Evolutionary conservation across 2,113 vertebrate species (phyloP).

Genomic region (Pedetes capensis): DNA sequence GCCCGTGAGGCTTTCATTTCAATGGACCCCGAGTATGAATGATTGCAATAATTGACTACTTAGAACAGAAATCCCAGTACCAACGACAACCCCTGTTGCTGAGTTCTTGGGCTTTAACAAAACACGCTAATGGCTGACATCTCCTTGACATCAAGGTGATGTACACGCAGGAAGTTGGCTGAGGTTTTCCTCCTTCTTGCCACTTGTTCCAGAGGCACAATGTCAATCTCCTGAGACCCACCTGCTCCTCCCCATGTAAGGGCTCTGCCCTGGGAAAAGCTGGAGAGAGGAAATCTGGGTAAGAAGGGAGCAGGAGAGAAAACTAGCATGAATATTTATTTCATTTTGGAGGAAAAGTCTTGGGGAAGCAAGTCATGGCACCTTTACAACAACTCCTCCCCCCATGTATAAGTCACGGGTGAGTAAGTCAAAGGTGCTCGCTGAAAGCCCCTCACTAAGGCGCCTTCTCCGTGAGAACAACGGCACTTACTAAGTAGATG

Average conservation of each 20-base stretch:
- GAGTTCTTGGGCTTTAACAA: not conserved
- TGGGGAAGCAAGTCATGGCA: not conserved
- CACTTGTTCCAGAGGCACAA: not conserved
- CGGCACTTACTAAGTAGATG: not conserved
- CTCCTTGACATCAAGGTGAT: not conserved
- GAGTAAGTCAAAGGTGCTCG: not conserved
- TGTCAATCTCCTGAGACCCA: not conserved
- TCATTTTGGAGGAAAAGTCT: not conserved
- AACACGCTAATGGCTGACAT: not conserved
- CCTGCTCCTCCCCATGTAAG: accelerated
- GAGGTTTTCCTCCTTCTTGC: not conserved
- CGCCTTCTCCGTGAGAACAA: not conserved
- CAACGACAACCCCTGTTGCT: not conserved
- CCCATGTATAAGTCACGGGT: not conserved
- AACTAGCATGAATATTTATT: accelerated
- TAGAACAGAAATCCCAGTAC: not conserved
- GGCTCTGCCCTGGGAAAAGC: not conserved
- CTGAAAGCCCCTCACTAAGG: not conserved
- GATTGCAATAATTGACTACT: not conserved
- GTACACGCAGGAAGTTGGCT: not conserved
- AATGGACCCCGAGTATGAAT: not conserved
- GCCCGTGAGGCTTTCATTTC: not conserved
- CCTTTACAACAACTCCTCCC: not conserved
- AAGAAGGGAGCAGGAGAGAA: not conserved
- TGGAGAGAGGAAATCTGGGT: not conserved